Evolutionary conservation across 1,140 invertebrate genomes (phyloP).

Genomic region (Ceratina japonica): DNA sequence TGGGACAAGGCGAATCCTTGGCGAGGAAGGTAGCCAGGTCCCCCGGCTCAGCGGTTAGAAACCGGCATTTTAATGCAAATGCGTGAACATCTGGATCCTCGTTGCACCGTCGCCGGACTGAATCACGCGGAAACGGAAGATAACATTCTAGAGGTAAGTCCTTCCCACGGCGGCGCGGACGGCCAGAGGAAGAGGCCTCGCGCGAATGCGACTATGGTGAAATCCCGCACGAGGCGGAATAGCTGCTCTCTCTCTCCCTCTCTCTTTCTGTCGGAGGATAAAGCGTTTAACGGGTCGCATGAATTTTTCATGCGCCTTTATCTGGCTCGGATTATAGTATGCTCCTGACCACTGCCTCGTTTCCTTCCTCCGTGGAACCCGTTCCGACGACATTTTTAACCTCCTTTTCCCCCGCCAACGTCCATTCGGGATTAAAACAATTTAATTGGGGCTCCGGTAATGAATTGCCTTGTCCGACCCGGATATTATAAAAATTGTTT

Average conservation of each 20-base stretch:
- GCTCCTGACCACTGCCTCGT: constrained; percentile 20
- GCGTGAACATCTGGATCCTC: constrained; percentile 43
- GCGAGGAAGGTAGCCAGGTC: constrained; percentile 3
- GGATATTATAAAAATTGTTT: no score
- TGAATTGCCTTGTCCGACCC: no score
- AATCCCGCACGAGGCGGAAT: neutral
- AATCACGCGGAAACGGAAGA: constrained; percentile 49
- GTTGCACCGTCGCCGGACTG: constrained; percentile 13
- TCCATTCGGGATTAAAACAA: neutral
- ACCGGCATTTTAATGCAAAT: constrained; percentile 62
- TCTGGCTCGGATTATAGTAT: constrained; percentile 7
- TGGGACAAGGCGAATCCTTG: constrained; percentile 22
- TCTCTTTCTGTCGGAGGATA: neutral
- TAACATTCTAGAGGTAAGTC: constrained; percentile 53
- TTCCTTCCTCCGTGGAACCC: neutral
- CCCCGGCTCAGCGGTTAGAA: constrained; percentile 22
- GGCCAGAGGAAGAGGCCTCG: neutral
- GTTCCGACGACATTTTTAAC: neutral
- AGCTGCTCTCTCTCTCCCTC: neutral
- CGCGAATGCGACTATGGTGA: constrained; percentile 31
- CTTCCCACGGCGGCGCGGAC: constrained; percentile 1
- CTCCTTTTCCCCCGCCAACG: neutral
- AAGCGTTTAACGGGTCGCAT: constrained; percentile 32
- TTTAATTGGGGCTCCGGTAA: constrained; percentile 6
- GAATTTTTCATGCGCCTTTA: constrained; percentile 39